These are phyloP conservation scores for Molorchus minor DNA, from an alignment of 2,888 invertebrate species.

Conservation along the genomic window DNA sequence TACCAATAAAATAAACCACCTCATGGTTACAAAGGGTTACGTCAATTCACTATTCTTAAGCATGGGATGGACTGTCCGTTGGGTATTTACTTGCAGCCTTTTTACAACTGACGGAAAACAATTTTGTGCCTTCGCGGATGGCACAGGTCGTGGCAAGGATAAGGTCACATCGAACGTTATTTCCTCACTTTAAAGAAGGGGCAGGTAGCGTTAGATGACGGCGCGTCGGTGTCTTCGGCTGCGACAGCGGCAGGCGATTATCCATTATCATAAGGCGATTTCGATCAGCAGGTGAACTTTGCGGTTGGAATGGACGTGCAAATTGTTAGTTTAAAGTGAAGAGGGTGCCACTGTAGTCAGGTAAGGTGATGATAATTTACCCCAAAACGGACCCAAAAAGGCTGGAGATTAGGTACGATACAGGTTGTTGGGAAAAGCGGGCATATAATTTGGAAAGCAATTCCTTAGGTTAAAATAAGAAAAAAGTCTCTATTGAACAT, in stretches of 20 bases:
- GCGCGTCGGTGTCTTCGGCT: constrained; percentile 30
- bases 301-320: neutral
- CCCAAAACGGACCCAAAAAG: too few species aligned
- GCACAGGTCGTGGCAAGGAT: constrained; percentile 38
- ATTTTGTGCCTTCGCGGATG: constrained; percentile 48
- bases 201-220: constrained; percentile 52
- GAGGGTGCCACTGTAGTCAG: neutral
- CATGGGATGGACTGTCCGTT: constrained; percentile 54
- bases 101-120: constrained; percentile 58
- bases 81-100: constrained; percentile 55
- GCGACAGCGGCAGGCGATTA: neutral
- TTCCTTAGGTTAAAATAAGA: too few species aligned
- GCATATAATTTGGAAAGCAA: too few species aligned
- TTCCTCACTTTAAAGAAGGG: constrained; percentile 50
- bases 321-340: neutral
- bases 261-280: neutral
- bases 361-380: too few species aligned
- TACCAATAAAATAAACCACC: constrained; percentile 51
- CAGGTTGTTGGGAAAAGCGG: too few species aligned
- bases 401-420: too few species aligned
- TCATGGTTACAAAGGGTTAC: constrained; percentile 48
- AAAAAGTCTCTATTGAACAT: too few species aligned
- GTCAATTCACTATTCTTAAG: constrained; percentile 46
- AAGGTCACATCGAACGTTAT: constrained; percentile 48
- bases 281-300: neutral